Conservation (phyloP, 1,140 invertebrate species). For the Philopotamus ludificatus region DNA sequence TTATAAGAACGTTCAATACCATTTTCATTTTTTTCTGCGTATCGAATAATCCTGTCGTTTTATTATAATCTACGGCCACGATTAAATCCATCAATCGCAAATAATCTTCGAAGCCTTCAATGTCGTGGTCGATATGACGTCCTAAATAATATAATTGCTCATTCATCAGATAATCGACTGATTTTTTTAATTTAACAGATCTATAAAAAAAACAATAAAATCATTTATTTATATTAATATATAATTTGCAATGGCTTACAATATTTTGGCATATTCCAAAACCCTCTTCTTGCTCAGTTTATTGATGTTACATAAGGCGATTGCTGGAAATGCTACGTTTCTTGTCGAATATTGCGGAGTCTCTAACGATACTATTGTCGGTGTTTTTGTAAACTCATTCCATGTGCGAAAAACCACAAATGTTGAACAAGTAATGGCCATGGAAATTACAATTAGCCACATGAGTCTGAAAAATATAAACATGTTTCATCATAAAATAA, state of each 20-base stretch:
- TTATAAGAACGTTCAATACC: no score
- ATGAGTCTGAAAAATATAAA: slow-evolving; percentile 24
- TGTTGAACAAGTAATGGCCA: no score
- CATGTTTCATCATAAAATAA: neutral
- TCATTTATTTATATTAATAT: neutral
- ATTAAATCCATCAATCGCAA: slow-evolving; percentile 15
- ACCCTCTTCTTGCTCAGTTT: slow-evolving; percentile 53
- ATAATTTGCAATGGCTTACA: neutral
- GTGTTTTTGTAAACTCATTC: slow-evolving; percentile 46
- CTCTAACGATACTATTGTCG: slow-evolving; percentile 54
- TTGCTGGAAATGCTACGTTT: slow-evolving; percentile 56
- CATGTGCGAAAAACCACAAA: slow-evolving; percentile 43
- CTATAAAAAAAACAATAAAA: neutral
- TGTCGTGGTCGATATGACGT: slow-evolving; percentile 20
- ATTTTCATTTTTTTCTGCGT: no score
- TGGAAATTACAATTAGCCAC: slow-evolving; percentile 20
- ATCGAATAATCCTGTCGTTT: slow-evolving; percentile 36
- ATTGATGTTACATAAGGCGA: slow-evolving; percentile 58
- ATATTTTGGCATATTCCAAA: slow-evolving; percentile 39
- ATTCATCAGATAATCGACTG: neutral
- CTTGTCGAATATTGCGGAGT: slow-evolving; percentile 52
- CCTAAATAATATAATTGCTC: slow-evolving; percentile 14
- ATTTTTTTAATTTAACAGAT: neutral
- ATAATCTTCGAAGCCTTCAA: slow-evolving; percentile 17
- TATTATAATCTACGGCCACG: neutral